Percentiles rank a stretch among this genome's conserved stretches.
These are phyloP conservation scores for Archips xylosteana DNA, from an alignment of 2,888 invertebrate species.

Conservation along the genomic window DNA sequence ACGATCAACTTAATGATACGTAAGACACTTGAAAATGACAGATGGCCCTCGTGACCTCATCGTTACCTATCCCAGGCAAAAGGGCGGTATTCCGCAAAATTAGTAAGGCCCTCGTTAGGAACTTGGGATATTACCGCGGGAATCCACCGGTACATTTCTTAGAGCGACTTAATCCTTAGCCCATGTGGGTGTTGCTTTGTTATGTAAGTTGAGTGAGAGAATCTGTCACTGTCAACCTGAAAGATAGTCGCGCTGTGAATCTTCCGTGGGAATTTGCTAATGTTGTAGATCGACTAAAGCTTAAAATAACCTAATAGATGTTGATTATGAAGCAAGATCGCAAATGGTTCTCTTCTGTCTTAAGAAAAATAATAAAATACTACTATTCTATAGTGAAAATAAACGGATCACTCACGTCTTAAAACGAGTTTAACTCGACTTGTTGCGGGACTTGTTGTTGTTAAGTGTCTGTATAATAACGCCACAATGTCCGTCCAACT, in stretches of 20 bases:
- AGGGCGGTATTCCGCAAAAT: slow-evolving; percentile 69
- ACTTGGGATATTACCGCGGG: slow-evolving; percentile 66
- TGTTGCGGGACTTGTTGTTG: too few relatives aligned
- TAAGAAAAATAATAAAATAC: too few relatives aligned
- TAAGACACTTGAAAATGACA: slow-evolving; percentile 63
- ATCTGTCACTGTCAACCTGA: slow-evolving; percentile 18
- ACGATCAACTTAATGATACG: slow-evolving; percentile 37
- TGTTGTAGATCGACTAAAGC: background rate
- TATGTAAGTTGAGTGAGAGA: slow-evolving; percentile 42
- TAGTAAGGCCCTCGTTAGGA: slow-evolving; percentile 71
- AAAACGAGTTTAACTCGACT: too few relatives aligned
- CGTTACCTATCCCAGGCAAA: slow-evolving; percentile 61
- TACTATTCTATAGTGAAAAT: too few relatives aligned
- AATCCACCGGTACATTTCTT: slow-evolving; percentile 55
- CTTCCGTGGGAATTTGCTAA: background rate
- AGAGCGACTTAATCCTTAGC: slow-evolving; percentile 54
- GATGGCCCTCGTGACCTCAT: slow-evolving; percentile 64
- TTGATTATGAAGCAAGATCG: too few relatives aligned
- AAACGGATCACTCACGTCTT: too few relatives aligned
- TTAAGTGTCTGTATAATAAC: too few relatives aligned
- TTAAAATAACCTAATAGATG: too few relatives aligned
- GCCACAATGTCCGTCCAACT: too few relatives aligned
- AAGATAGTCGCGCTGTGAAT: background rate
- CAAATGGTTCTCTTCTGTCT: too few relatives aligned
- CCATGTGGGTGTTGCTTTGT: slow-evolving; percentile 8